These are phyloP conservation scores for Anarrhichthys ocellatus DNA, from an alignment of 2,113 vertebrate genomes.

Conservation along the genomic window DNA sequence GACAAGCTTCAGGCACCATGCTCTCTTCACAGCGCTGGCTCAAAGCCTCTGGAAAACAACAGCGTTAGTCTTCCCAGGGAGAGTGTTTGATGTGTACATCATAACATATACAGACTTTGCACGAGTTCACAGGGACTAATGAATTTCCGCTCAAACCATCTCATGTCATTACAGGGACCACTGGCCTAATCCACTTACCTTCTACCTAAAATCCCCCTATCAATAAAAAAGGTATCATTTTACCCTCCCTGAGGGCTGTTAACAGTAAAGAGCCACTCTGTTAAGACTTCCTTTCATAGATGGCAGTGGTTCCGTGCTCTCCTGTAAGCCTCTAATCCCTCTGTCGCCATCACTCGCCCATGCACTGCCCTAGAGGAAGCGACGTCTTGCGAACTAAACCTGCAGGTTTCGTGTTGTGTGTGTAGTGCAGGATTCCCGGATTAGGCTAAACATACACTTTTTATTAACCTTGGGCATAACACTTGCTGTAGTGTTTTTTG, in stretches of 20 bases:
- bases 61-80: constrained; percentile 23
- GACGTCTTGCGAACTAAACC: constrained; percentile 72
- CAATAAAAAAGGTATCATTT: constrained; percentile 77
- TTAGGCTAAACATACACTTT: constrained; percentile 65
- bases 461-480: constrained; percentile 52
- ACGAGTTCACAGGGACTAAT: constrained; percentile 54
- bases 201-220: constrained; percentile 68
- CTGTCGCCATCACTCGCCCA: constrained; percentile 78
- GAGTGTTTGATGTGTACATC: constrained; percentile 46
- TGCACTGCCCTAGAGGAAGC: constrained; percentile 70
- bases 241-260: constrained; percentile 68
- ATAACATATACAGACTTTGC: constrained; percentile 44
- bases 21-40: constrained; percentile 5
- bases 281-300: constrained; percentile 79
- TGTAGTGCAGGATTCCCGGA: constrained; percentile 55
- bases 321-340: constrained; percentile 79
- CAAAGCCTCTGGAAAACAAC: constrained; percentile 20
- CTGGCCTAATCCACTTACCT: constrained; percentile 75
- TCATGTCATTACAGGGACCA: constrained; percentile 50
- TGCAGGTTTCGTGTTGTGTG: constrained; percentile 67
- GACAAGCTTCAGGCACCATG: background rate
- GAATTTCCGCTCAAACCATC: constrained; percentile 60
- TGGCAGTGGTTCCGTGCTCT: constrained; percentile 70
- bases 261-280: constrained; percentile 72
- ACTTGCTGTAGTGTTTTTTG: constrained; percentile 13